Base-by-base conservation (phyloP, 92 coral and sea anemone genomes). In the Epizoanthus illoricatus region DNA sequence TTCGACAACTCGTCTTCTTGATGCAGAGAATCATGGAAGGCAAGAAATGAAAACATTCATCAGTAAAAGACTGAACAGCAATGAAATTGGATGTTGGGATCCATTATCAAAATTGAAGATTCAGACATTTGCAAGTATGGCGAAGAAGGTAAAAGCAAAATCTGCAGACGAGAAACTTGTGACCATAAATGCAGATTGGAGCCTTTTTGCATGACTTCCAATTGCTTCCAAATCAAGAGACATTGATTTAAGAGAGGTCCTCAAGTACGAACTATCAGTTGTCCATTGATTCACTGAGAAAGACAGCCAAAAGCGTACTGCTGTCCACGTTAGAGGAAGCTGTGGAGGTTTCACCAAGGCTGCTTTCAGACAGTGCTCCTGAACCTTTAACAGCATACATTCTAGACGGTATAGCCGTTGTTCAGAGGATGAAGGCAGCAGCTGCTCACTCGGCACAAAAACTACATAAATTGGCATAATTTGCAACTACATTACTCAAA, bases 41-140 rank as follows among this genome's bases (percentile, higher is more conserved):
- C 33, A 28, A 28, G 33, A 28, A 28, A 28, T 28, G 33, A 28
- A 61, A 80, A 54, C 74, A 1, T 85, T 78, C 45, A 54, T 81
- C 10, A 73, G 43, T 11, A 80, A 61, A n/a, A 63, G 86, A 24
- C 6, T 73, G 12, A 71, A 80, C 76, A 64, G 45, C 73, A 86
- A 80, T 65, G 76, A 58, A 56, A n/a, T 65, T 13, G 85, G 85
- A 23, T 86, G 80, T 80, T 86, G 89, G 81, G 86, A 86, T 36
- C 45, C 79, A 43, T 17, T 86, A 5, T 19, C 65, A 36, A 71
- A 86, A 55, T 8, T 86, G 57, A 80, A 55, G 42, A 82, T 82
- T 7, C 11, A 80, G 21, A 80, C 75, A 5, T 66, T 80, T 79
- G 58, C 55, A 40, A 79, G 36, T 63, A 36, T 66, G 71, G 9